Evolutionary conservation across 2,888 invertebrate species (phyloP).

Genomic region (Lasioglossum oenotherae): DNA sequence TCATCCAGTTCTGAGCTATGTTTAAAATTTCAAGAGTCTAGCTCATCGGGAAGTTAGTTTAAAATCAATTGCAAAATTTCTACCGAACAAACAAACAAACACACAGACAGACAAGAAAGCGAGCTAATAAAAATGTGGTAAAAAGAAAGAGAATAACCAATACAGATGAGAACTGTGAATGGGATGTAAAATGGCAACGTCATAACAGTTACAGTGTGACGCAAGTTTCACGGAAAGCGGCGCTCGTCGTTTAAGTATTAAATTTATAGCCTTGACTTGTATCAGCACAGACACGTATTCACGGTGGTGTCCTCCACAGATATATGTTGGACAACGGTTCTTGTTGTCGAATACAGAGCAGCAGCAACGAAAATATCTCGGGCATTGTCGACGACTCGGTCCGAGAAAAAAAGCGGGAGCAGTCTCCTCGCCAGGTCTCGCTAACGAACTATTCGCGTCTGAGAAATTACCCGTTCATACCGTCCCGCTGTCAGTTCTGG

Average conservation of each 20-base stretch:
- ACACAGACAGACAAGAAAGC: no score
- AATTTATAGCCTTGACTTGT: neutral
- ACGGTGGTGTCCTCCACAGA: neutral
- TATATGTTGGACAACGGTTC: neutral
- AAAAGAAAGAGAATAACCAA: no score
- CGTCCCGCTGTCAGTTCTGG: constrained; percentile 66
- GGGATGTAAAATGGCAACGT: no score
- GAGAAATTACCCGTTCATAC: constrained; percentile 65
- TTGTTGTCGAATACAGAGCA: neutral
- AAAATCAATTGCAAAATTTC: no score
- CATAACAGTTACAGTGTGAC: neutral
- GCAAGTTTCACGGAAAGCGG: neutral
- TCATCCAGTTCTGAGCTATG: no score
- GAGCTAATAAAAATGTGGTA: no score
- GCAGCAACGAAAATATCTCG: neutral
- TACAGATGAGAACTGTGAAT: no score
- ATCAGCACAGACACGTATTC: constrained; percentile 13
- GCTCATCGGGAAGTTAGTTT: no score
- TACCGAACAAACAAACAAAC: no score
- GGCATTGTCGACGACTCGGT: constrained; percentile 16
- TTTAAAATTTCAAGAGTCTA: no score
- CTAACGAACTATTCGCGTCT: constrained; percentile 62
- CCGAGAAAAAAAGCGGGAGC: neutral
- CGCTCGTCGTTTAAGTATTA: neutral
- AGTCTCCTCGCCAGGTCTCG: neutral